These are phyloP conservation scores for Megalopta genalis DNA, from an alignment of 1,140 invertebrate genomes.

Conservation along the genomic window DNA sequence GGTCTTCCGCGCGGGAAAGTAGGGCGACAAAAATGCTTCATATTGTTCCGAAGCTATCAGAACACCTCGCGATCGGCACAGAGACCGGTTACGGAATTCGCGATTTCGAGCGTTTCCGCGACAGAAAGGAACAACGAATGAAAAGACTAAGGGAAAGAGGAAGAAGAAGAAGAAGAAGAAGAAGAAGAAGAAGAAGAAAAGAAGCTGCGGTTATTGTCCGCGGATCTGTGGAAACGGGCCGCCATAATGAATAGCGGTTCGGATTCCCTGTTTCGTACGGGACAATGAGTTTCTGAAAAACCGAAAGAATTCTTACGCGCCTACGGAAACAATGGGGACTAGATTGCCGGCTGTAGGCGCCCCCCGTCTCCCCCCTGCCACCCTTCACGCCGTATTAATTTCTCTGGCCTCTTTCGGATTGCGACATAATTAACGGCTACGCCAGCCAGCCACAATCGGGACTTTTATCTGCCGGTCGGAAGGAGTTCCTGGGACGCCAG, in stretches of 20 bases:
- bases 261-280: conserved; percentile 10
- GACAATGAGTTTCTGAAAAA: conserved; percentile 40
- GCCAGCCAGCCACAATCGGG: background rate
- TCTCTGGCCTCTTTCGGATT: conserved; percentile 42
- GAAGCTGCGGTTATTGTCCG: background rate
- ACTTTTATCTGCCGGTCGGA: background rate
- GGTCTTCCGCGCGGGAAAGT: conserved; percentile 34
- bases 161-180: background rate
- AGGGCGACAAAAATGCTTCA: conserved; percentile 13
- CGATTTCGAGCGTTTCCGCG: background rate
- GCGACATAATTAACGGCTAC: conserved; percentile 36
- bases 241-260: conserved; percentile 31
- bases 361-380: background rate
- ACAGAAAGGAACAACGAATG: no score
- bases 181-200: background rate
- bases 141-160: background rate
- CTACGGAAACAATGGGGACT: conserved; percentile 33
- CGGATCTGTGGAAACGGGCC: conserved; percentile 14
- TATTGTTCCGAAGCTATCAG: conserved; percentile 3
- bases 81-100: background rate
- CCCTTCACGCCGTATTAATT: conserved; percentile 33
- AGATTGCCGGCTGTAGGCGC: conserved; percentile 25
- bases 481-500: background rate
- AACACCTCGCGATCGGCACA: background rate
- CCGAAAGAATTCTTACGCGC: conserved; percentile 31